Conservation (phyloP, 2,113 vertebrate species). For the Trogon surrucura region DNA sequence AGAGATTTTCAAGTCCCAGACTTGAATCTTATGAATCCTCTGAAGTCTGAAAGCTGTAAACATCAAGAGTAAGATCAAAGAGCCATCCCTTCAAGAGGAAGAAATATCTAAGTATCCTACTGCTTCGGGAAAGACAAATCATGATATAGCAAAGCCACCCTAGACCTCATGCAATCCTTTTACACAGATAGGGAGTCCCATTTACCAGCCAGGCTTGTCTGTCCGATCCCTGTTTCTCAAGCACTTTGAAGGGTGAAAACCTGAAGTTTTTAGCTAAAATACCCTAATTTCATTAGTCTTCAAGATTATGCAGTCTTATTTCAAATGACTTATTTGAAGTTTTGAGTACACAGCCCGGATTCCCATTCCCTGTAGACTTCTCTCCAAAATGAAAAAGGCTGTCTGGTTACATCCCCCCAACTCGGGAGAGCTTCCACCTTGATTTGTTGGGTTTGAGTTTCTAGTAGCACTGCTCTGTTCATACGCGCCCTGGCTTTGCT, state of each 20-base stretch:
- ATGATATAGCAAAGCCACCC: neutral
- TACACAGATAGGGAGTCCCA: neutral
- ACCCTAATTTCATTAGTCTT: neutral
- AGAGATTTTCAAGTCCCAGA: neutral
- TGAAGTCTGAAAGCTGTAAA: neutral
- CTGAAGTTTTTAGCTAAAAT: neutral
- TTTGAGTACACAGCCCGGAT: neutral
- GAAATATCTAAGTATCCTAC: neutral
- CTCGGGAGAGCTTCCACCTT: neutral
- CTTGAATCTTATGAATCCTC: neutral
- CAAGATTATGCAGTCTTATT: neutral
- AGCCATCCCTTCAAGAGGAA: neutral
- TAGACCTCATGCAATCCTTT: neutral
- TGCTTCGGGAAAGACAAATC: neutral
- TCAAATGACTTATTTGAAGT: neutral
- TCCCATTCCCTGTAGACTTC: neutral
- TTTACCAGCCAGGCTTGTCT: neutral
- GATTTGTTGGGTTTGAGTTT: neutral
- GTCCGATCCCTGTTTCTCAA: neutral
- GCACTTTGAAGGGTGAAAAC: neutral
- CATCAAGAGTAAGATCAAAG: neutral
- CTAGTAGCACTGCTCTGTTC: neutral
- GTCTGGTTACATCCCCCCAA: fast-evolving
- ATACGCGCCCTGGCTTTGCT: neutral
- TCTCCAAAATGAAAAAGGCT: neutral